phyloP scores from a whole-genome alignment of 2,113 vertebrate genomes.

The Caracal caracal region DNA sequence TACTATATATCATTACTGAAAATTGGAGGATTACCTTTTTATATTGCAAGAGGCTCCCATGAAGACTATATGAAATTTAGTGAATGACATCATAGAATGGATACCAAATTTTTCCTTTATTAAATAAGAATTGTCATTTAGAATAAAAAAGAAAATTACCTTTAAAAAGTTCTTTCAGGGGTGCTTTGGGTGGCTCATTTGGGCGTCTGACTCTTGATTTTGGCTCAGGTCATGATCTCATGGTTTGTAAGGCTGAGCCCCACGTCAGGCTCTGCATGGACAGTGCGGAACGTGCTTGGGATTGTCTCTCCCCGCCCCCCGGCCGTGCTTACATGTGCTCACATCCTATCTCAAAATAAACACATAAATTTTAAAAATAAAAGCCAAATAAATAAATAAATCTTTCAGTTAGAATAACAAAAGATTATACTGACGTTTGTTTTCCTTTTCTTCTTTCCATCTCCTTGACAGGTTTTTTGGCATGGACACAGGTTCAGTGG shows the following conservation, averaged over 20 bases:
- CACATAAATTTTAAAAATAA: no score
- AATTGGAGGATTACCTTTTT: neutral
- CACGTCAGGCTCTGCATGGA: no score
- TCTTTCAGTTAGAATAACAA: neutral
- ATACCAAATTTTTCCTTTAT: neutral
- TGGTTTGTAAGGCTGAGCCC: no score
- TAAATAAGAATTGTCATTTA: neutral
- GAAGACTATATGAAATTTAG: neutral
- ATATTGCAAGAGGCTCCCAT: neutral
- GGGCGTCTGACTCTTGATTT: no score
- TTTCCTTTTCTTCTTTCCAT: conserved; percentile 76
- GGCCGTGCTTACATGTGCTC: no score
- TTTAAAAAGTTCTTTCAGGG: neutral
- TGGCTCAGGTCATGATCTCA: no score
- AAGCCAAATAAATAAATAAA: neutral
- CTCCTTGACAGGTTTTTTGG: conserved; percentile 83
- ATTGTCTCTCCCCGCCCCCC: no score
- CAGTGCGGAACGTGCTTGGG: no score
- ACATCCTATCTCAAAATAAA: no score
- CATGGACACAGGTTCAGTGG: conserved; percentile 91
- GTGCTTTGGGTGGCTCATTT: no score
- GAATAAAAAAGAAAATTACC: conserved; percentile 26
- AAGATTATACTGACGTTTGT: conserved; percentile 65
- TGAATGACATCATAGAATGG: neutral
- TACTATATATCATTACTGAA: neutral